Evolutionary conservation across 2,113 vertebrate species (phyloP).

Genomic region (Rhegmatorhina hoffmannsi): DNA sequence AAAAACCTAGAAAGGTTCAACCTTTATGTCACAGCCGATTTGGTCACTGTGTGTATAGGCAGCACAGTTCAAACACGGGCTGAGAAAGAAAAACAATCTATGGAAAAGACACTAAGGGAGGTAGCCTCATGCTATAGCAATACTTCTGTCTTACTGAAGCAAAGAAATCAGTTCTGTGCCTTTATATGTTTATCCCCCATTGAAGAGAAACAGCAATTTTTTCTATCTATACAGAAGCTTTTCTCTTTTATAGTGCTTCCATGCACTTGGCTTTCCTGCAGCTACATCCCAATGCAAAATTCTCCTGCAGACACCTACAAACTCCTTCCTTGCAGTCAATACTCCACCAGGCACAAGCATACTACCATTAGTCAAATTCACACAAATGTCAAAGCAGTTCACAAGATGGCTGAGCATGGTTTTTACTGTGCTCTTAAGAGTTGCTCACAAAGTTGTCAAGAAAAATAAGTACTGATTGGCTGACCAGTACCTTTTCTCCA

Average conservation of each 20-base stretch:
- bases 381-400: neutral
- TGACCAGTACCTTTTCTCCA: neutral
- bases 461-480: neutral
- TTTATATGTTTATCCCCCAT: neutral
- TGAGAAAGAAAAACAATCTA: conserved; percentile 53
- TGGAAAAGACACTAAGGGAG: conserved; percentile 6
- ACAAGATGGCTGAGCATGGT: neutral
- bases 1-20: conserved; percentile 36
- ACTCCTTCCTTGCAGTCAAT: neutral
- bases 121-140: neutral
- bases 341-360: neutral
- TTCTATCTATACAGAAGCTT: neutral
- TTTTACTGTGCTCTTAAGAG: neutral
- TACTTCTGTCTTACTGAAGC: neutral
- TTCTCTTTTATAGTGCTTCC: neutral
- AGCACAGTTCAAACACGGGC: conserved; percentile 29
- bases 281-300: neutral
- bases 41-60: conserved; percentile 45
- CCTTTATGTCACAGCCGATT: conserved; percentile 58
- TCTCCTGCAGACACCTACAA: neutral
- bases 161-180: neutral
- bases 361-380: neutral
- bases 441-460: neutral
- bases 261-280: neutral
- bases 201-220: neutral